Percentiles rank a stretch among this genome's conserved stretches.
These are phyloP conservation scores for Drosophila rellima DNA, from an alignment of 2,888 invertebrate genomes.

Conservation along the genomic window DNA sequence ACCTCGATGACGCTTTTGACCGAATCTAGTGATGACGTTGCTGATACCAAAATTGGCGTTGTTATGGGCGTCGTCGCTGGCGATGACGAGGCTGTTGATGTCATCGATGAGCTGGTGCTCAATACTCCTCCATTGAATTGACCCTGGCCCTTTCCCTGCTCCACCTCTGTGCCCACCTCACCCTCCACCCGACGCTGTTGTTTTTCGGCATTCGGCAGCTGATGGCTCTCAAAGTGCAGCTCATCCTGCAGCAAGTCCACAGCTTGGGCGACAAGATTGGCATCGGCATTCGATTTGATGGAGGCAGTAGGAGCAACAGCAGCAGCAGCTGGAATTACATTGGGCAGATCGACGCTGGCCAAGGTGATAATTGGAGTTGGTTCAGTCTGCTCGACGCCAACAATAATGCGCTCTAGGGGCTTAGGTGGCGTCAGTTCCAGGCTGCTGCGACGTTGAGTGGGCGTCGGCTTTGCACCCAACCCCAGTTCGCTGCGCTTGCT, in stretches of 20 bases:
- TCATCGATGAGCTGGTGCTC: constrained; percentile 63
- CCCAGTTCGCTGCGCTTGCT: constrained; percentile 70
- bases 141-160: not conserved
- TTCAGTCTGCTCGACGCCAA: constrained; percentile 78
- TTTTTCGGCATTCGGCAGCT: constrained; percentile 72
- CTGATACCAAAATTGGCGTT: constrained; percentile 77
- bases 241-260: constrained; percentile 60
- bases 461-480: constrained; percentile 60
- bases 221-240: constrained; percentile 80
- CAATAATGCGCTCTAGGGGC: constrained; percentile 85
- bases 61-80: constrained; percentile 64
- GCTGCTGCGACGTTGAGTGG: constrained; percentile 68
- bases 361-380: constrained; percentile 65
- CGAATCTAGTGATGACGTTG: constrained; percentile 81
- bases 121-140: constrained; percentile 33
- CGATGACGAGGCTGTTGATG: constrained; percentile 59
- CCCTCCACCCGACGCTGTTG: constrained; percentile 42
- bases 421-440: constrained; percentile 55
- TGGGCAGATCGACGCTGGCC: constrained; percentile 79
- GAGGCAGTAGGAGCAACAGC: not conserved
- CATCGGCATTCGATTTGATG: constrained; percentile 10
- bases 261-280: constrained; percentile 47
- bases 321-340: constrained; percentile 31
- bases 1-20: constrained; percentile 76
- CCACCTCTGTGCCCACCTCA: constrained; percentile 1